phyloP scores from a whole-genome alignment of 1,140 invertebrate species.

The Teleogryllus occipitalis region DNA sequence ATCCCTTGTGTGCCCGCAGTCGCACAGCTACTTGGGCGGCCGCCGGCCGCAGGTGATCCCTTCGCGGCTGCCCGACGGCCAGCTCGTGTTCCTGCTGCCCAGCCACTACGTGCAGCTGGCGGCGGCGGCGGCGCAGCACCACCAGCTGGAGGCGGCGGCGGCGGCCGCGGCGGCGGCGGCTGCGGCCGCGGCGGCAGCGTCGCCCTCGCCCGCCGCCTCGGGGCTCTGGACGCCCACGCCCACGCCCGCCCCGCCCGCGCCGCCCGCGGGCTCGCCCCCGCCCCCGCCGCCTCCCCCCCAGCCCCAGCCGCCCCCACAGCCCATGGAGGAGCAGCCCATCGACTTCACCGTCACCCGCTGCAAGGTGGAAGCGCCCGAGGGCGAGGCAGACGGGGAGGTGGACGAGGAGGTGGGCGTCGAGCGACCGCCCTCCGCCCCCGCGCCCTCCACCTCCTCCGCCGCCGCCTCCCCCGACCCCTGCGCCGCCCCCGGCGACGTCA shows the following conservation, averaged over 20 bases:
- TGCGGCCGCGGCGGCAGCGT: not conserved
- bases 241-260: not conserved
- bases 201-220: not conserved
- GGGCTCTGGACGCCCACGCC: not conserved
- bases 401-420: not conserved
- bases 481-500: not conserved
- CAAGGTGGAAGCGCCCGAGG: constrained; percentile 9
- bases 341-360: constrained; percentile 16
- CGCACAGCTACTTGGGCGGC: too few relatives aligned
- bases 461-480: not conserved
- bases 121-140: constrained; percentile 33
- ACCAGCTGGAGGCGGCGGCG: not conserved
- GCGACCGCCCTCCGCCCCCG: too few relatives aligned
- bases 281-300: constrained; percentile 1
- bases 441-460: not conserved
- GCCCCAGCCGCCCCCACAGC: not conserved
- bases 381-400: not conserved
- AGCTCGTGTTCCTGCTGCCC: constrained; percentile 46
- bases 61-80: constrained; percentile 40
- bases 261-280: too few relatives aligned
- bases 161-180: not conserved
- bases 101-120: constrained; percentile 46
- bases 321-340: constrained; percentile 15
- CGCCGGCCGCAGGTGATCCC: constrained; percentile 14
- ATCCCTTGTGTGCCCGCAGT: too few relatives aligned